Conservation (phyloP, 2,888 invertebrate species). For the Deilephila porcellus region DNA sequence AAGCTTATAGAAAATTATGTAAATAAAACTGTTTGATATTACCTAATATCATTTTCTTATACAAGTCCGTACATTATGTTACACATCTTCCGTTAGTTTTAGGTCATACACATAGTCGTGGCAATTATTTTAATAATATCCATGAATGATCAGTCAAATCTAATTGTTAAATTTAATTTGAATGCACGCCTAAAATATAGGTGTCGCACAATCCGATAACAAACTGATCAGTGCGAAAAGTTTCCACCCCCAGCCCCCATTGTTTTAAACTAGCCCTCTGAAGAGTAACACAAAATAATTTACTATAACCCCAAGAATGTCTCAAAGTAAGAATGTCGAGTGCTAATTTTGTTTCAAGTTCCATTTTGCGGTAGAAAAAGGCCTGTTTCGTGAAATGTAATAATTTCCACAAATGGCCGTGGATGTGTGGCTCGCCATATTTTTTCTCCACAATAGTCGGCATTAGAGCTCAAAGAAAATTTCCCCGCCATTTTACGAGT, state of each 20-base stretch:
- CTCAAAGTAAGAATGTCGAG: conserved; percentile 25
- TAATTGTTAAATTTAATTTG: too few species aligned
- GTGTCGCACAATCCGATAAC: too few species aligned
- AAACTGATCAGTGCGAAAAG: too few species aligned
- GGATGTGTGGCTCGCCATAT: conserved; percentile 7
- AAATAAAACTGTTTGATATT: too few species aligned
- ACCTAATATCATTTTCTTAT: too few species aligned
- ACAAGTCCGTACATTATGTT: too few species aligned
- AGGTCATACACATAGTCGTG: too few species aligned
- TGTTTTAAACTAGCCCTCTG: not conserved
- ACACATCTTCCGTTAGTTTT: too few species aligned
- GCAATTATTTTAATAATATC: too few species aligned
- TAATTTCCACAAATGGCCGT: conserved; percentile 23
- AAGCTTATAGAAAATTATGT: too few species aligned
- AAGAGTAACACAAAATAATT: not conserved
- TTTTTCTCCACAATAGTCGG: conserved; percentile 42
- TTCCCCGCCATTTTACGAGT: conserved; percentile 58
- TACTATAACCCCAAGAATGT: not conserved
- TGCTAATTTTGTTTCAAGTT: conserved; percentile 9
- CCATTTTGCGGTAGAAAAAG: conserved; percentile 22
- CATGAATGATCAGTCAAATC: too few species aligned
- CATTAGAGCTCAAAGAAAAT: conserved; percentile 48
- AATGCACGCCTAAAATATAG: too few species aligned
- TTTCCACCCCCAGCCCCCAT: not conserved
- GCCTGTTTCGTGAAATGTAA: conserved; percentile 22